Evolutionary conservation across 2,888 invertebrate species (phyloP).

Genomic region (Trichogramma dendrolimi): DNA sequence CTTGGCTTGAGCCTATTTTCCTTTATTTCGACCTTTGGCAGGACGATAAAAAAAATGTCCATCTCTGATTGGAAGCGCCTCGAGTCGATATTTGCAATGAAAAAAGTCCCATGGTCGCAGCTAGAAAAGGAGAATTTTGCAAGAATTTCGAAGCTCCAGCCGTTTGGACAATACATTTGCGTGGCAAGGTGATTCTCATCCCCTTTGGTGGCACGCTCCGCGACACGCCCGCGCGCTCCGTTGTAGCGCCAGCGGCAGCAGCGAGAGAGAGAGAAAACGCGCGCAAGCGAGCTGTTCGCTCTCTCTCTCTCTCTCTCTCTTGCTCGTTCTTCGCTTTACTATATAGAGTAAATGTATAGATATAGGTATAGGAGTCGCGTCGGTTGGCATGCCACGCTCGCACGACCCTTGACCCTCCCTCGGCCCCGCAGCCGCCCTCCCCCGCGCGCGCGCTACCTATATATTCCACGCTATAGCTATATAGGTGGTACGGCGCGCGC

Average conservation of each 20-base stretch:
- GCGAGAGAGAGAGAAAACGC: conserved; percentile 28
- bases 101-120: too few relatives aligned
- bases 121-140: conserved; percentile 28
- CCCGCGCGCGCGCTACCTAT: conserved; percentile 10
- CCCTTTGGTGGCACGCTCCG: conserved; percentile 53
- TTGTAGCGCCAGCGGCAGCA: conserved; percentile 37
- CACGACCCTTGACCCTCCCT: conserved; percentile 26
- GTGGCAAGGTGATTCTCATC: conserved; percentile 47
- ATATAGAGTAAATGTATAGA: too few relatives aligned
- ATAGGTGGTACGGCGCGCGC: neutral
- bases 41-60: conserved; percentile 31
- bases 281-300: conserved; percentile 2
- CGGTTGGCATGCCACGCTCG: conserved; percentile 27
- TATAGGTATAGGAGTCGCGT: too few relatives aligned
- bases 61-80: conserved; percentile 34
- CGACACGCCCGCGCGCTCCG: conserved; percentile 53
- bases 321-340: conserved; percentile 21
- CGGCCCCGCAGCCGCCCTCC: conserved; percentile 24
- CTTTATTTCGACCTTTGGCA: neutral
- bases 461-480: neutral
- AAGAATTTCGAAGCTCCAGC: conserved; percentile 31
- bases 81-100: neutral
- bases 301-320: conserved; percentile 25
- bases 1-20: conserved; percentile 7
- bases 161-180: conserved; percentile 44